phyloP scores from a whole-genome alignment of 2,797 vertebrate genomes.

The Amblyopsis hoosieri region DNA sequence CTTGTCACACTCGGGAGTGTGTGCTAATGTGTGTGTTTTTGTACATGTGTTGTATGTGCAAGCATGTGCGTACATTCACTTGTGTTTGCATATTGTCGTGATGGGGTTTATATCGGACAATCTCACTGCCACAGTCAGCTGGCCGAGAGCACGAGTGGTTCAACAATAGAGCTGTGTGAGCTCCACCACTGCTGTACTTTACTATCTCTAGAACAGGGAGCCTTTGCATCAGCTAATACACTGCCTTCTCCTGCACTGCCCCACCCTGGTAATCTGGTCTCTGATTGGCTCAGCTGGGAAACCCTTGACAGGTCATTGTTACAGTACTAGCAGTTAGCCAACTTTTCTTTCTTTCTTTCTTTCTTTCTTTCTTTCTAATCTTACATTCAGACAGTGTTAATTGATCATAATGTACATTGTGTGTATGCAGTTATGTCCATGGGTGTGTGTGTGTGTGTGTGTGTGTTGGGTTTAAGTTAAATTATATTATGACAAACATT shows the following conservation, averaged over 20 bases:
- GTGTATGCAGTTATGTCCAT: constrained; percentile 1
- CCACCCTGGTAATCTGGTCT: constrained; percentile 14
- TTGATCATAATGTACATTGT: constrained; percentile 6
- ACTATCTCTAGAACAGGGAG: constrained; percentile 33
- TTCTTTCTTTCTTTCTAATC: constrained; percentile 3
- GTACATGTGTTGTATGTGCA: constrained; percentile 5
- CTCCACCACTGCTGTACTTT: constrained; percentile 34
- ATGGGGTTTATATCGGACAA: constrained; percentile 66
- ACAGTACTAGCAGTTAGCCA: constrained; percentile 8
- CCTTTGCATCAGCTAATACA: constrained; percentile 70
- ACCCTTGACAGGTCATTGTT: constrained; percentile 24
- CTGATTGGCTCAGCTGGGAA: constrained; percentile 40
- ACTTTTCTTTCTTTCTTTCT: constrained; percentile 16
- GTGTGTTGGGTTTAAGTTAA: constrained; percentile 13
- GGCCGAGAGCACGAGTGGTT: constrained; percentile 47
- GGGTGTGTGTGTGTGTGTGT: constrained; percentile 7
- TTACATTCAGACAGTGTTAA: neutral
- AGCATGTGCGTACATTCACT: constrained; percentile 41
- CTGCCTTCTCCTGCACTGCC: constrained; percentile 66
- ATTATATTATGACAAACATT: constrained; percentile 6
- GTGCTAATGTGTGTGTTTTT: neutral
- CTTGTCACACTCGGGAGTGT: constrained; percentile 2
- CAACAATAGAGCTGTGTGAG: constrained; percentile 42
- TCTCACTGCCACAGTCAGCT: constrained; percentile 58
- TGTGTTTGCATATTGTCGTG: constrained; percentile 24